Conservation (phyloP, 1,140 invertebrate species). For the Eurytemora carolleeae region DNA sequence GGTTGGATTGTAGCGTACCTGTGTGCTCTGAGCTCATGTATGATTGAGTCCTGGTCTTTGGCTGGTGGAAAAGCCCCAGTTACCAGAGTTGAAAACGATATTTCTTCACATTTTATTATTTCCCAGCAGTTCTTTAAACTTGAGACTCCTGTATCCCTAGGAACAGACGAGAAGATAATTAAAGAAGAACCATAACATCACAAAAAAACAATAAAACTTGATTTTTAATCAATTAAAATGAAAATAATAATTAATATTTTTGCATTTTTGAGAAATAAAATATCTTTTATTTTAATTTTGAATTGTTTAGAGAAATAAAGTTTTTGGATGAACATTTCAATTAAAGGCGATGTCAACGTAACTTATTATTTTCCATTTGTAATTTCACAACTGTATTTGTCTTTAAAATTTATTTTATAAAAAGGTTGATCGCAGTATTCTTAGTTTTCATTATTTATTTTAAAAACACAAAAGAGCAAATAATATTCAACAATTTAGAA, state of each 20-base stretch:
- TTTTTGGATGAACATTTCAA: neutral
- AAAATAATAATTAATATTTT: slow-evolving; percentile 6
- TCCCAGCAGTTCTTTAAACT: slow-evolving; percentile 79
- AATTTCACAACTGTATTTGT: neutral
- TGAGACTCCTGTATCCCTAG: slow-evolving; percentile 60
- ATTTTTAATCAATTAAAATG: neutral
- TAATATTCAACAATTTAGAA: too few species aligned
- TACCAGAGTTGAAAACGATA: slow-evolving; percentile 67
- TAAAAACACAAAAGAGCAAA: too few species aligned
- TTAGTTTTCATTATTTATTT: too few species aligned
- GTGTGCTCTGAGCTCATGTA: slow-evolving; percentile 55
- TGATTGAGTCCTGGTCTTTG: slow-evolving; percentile 64
- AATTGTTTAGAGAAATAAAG: neutral
- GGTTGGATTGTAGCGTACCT: too few species aligned
- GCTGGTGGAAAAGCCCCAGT: slow-evolving; percentile 72
- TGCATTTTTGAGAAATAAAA: slow-evolving; percentile 14
- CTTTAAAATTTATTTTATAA: too few species aligned
- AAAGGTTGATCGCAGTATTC: too few species aligned
- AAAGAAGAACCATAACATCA: slow-evolving; percentile 34
- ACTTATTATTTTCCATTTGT: neutral
- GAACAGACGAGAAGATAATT: slow-evolving; percentile 53
- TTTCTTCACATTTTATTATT: slow-evolving; percentile 68
- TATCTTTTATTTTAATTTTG: slow-evolving; percentile 15
- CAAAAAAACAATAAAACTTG: neutral
- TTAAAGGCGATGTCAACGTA: neutral